A percentile compares a stretch with the other conserved stretches of the same genome.
Conservation (phyloP, 2,888 invertebrate genomes). For the Fabriciana adippe region DNA sequence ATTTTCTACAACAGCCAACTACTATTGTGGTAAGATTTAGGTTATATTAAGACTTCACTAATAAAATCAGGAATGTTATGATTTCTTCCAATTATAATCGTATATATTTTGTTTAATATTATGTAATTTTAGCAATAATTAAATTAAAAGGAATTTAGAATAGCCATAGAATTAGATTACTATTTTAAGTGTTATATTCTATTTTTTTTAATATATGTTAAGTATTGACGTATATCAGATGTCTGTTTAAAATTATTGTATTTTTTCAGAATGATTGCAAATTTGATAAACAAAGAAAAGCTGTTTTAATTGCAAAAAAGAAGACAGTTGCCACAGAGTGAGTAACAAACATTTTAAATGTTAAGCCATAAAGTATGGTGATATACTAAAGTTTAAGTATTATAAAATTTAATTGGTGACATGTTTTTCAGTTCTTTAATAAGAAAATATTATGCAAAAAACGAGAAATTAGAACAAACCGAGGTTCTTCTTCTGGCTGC, state of each 20-base stretch:
- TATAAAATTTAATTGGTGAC: neutral
- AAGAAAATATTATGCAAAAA: constrained; percentile 50
- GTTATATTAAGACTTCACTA: constrained; percentile 43
- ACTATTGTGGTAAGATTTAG: constrained; percentile 57
- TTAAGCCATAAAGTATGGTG: neutral
- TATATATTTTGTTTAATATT: too few relatives aligned
- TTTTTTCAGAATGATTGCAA: constrained; percentile 45
- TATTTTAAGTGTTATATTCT: too few relatives aligned
- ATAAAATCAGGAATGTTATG: neutral
- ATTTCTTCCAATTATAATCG: neutral
- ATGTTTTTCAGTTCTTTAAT: constrained; percentile 53
- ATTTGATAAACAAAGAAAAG: constrained; percentile 47
- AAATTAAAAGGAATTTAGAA: too few relatives aligned
- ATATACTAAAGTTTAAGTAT: neutral
- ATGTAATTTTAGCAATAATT: too few relatives aligned
- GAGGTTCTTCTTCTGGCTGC: constrained; percentile 49
- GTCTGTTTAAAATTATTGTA: neutral
- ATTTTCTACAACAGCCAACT: constrained; percentile 51
- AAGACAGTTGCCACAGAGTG: constrained; percentile 60
- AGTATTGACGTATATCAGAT: neutral
- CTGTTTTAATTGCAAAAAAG: constrained; percentile 52
- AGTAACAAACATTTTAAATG: constrained; percentile 43
- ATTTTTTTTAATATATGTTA: too few relatives aligned
- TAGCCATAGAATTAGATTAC: too few relatives aligned
- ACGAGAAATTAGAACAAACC: constrained; percentile 48